Evolutionary conservation across 2,888 invertebrate species (phyloP), one percentile per base, ranked within the genome.

Genomic region (Dione vanillae): DNA sequence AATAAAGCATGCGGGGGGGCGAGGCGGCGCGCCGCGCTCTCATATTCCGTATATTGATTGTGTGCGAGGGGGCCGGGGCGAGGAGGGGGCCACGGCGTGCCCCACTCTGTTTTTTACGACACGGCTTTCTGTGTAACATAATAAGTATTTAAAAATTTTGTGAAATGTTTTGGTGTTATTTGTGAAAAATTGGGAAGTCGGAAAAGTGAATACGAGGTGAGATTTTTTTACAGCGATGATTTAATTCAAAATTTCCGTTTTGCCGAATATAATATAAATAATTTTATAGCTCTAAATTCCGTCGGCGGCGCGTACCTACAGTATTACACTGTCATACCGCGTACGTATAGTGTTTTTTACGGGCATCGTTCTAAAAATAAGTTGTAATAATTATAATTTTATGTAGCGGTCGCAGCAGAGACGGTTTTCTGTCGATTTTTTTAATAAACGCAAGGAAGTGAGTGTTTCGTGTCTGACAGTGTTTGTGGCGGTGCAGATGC

Each of bases 51-150:
- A 93, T 93, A 93, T 93, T 93, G 93, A 93, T 93, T 93, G 93
- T 92, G 93, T 90, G 92, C 92, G 93, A 91, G 92, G 93, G 92
- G 91, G 91, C 89, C 88, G 91, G 91, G 83, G 91, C 88, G 84
- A 86, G 89, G 89, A 92, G 90, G 92, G 92, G 93, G 92, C 93
- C 92, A 88, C 92, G 91, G 90, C 92, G 93, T 92, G 93, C 92
- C 93, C 93, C 93, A 93, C 92, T 93, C 93, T 93, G 92, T 92
- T 93, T 94, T 93, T 94, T 93, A 93, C 93, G 93, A 93, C 93
- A 93, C 93, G 91, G 93, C 93, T 93, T 93, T 93, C 92, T 92
- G 93, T 93, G 92, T 92, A 93, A 93, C 93, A 92, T 93, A 91
- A 92, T 92, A 92, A 91, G 90, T 91, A 90, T 93, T 91, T 91